Base-by-base conservation (phyloP, 1,140 invertebrate genomes). In the Platyscapa corneri region DNA sequence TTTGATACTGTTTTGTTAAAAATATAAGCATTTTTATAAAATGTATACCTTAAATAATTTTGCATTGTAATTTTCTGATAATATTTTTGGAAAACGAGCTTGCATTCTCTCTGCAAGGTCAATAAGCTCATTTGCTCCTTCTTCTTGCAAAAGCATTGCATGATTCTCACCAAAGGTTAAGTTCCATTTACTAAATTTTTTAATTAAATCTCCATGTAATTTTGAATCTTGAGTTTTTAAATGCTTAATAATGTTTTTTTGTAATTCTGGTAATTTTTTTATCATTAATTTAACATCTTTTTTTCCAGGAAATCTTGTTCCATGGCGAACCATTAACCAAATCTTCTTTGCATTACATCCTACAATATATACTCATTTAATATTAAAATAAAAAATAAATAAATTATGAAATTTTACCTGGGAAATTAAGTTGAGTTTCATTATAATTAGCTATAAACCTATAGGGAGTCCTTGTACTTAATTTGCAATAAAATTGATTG, bases 321-420 rank as follows among this genome's bases (percentile, higher is more conserved):
- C 96, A 92, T 97, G 96, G 42, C 96, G 93, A 34, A 96, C 89
- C 7, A 96, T 87, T 75, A 95, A 93, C 95, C 96, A 96, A 65
- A 96, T 94, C 88, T 95, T 95, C 78, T 92, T 92, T 30, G 94
- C 91, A 37, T 88, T 88, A 91, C 96, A 96, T 86, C 94, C 96
- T 96, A 72, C 53, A 89, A 89, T 83, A 82, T 72, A 30, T 60
- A 75, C 74, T 18, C 0, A 82, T 60, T 64, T 23, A 49, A 81
- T 46, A 46, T 46, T 46, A 46, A 12, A 46, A 27, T 60, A 60
- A 27, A 27, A 27, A 23, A 27, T 56, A 78, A 56, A 86, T 30
- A 82, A 34, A 67, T 65, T 76, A 37, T 70, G 18, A 27, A 53
- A 86, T 84, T 34, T 89, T 93, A 95, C 95, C 95, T 90, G 91